A percentile compares a stretch with the other conserved stretches of the same genome.
phyloP scores from a whole-genome alignment of 2,797 vertebrate genomes.

The Cyprinella venusta region DNA sequence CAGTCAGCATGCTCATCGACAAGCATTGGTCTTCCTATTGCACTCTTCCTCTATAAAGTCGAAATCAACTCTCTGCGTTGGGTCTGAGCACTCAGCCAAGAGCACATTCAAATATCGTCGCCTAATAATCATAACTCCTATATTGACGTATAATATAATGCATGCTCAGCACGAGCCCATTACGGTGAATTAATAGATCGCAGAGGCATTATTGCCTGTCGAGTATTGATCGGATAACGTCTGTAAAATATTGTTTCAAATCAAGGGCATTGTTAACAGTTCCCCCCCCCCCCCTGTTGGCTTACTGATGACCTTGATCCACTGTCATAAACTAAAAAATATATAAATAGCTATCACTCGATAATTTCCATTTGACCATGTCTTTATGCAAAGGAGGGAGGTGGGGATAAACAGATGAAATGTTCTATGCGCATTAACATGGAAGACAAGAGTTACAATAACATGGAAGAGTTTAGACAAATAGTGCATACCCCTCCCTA shows the following conservation, averaged over 20 bases:
- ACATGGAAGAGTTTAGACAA: conserved; percentile 58
- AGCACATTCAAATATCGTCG: conserved; percentile 80
- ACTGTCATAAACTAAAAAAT: conserved; percentile 79
- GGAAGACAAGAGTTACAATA: conserved; percentile 67
- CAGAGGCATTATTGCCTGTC: conserved; percentile 87
- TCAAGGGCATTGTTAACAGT: conserved; percentile 85
- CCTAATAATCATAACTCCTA: conserved; percentile 78
- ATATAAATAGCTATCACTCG: conserved; percentile 72
- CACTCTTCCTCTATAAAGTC: conserved; percentile 21
- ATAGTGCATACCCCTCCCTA: conserved; percentile 38
- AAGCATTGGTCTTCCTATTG: conserved; percentile 35
- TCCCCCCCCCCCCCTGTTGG: conserved; percentile 62
- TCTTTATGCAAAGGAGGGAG: conserved; percentile 75
- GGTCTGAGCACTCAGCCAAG: conserved; percentile 72
- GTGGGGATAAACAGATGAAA: conserved; percentile 68
- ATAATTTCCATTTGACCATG: conserved; percentile 76
- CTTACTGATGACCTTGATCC: conserved; percentile 87
- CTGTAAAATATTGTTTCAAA: conserved; percentile 90
- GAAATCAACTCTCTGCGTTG: conserved; percentile 38
- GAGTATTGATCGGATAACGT: conserved; percentile 88
- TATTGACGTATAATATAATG: conserved; percentile 83
- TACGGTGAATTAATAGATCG: conserved; percentile 92
- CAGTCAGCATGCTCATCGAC: conserved; percentile 41
- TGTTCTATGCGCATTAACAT: conserved; percentile 66
- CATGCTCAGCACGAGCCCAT: conserved; percentile 87